phyloP scores from a whole-genome alignment of 2,888 invertebrate species.

The Orthonevra nobilis region DNA sequence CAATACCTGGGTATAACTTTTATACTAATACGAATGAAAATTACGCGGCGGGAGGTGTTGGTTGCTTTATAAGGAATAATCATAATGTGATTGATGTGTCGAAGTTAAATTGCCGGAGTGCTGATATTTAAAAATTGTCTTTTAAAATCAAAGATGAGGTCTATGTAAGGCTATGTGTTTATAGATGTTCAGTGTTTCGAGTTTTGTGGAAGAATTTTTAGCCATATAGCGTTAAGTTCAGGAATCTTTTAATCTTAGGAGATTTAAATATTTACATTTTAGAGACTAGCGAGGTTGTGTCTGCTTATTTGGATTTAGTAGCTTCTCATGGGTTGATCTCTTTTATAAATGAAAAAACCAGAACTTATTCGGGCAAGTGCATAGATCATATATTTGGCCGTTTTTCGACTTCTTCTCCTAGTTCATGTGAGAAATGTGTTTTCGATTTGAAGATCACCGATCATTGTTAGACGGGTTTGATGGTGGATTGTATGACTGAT shows the following conservation, averaged over 20 bases:
- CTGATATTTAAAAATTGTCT: constrained; percentile 4
- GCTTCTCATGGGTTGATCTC: background rate
- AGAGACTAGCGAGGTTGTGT: too few relatives aligned
- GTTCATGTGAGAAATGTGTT: too few relatives aligned
- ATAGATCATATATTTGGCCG: too few relatives aligned
- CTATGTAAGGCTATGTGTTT: constrained; percentile 8
- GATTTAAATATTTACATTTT: too few relatives aligned
- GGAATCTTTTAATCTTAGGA: background rate
- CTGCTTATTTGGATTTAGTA: too few relatives aligned
- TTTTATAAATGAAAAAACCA: background rate
- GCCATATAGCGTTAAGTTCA: background rate
- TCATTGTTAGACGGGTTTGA: too few relatives aligned
- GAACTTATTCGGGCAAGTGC: background rate
- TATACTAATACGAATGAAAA: constrained; percentile 1
- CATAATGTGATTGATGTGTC: background rate
- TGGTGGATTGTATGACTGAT: too few relatives aligned
- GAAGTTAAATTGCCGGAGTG: background rate
- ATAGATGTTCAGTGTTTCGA: background rate
- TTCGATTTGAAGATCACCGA: too few relatives aligned
- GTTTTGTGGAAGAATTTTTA: constrained; percentile 15
- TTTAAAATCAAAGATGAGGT: background rate
- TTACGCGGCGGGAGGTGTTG: background rate
- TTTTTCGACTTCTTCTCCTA: too few relatives aligned
- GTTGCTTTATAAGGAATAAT: too few relatives aligned
- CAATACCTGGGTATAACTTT: constrained; percentile 7